A percentile compares a stretch with the other conserved stretches of the same genome.
phyloP scores from a whole-genome alignment of 2,113 vertebrate species.

The Rana temporaria region DNA sequence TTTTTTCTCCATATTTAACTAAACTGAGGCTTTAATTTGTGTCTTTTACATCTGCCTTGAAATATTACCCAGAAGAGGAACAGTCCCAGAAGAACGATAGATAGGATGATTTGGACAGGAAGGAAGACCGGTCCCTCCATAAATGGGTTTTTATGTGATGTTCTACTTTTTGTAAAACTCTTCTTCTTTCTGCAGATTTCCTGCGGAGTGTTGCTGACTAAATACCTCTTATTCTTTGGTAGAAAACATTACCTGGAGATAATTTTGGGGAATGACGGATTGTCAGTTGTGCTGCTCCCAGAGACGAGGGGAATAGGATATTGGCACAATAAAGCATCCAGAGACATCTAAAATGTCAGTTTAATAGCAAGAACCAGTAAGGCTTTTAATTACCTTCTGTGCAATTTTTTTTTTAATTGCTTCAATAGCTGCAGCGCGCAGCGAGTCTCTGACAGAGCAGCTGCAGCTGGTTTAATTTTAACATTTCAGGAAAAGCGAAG shows the following conservation, averaged over 20 bases:
- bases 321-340: constrained; percentile 93
- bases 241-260: constrained; percentile 82
- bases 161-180: no score
- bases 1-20: no score
- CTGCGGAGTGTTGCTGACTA: constrained; percentile 62
- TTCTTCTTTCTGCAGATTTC: neutral
- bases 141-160: no score
- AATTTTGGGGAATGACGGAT: constrained; percentile 90
- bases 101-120: no score
- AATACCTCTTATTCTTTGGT: constrained; percentile 81
- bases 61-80: no score
- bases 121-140: no score
- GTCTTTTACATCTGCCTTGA: no score
- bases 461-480: constrained; percentile 79
- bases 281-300: constrained; percentile 89
- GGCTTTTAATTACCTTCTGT: constrained; percentile 99
- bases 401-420: constrained; percentile 86
- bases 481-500: constrained; percentile 63
- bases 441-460: constrained; percentile 79
- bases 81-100: no score
- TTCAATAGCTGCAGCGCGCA: constrained; percentile 76
- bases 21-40: no score
- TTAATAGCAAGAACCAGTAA: constrained; percentile 97
- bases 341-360: constrained; percentile 93
- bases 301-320: constrained; percentile 89